Conservation (phyloP, 2,113 vertebrate species). For the Myiopsitta monachus region DNA sequence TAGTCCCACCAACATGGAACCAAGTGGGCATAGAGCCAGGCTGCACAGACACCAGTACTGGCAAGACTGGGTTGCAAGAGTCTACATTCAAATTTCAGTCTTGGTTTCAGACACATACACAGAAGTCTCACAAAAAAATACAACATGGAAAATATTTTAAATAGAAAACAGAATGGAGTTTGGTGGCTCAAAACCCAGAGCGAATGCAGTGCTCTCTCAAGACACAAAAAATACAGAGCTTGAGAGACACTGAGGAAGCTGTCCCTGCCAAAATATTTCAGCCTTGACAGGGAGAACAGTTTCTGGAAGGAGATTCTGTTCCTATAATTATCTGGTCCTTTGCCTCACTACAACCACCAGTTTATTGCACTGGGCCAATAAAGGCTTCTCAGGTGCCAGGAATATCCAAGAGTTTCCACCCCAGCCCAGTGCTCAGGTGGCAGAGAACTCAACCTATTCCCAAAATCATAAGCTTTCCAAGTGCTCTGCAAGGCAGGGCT, state of each 20-base stretch:
- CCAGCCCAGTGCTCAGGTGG: neutral
- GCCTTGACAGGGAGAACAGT: slow-evolving; percentile 28
- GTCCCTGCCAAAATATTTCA: slow-evolving; percentile 52
- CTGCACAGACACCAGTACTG: neutral
- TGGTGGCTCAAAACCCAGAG: slow-evolving; percentile 22
- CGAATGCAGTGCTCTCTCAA: slow-evolving; percentile 34
- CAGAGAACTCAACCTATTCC: neutral
- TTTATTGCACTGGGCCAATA: neutral
- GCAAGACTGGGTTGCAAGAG: neutral
- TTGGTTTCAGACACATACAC: slow-evolving; percentile 16
- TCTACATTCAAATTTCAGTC: neutral
- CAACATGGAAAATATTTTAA: slow-evolving; percentile 47
- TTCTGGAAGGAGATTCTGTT: slow-evolving; percentile 43
- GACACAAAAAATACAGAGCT: slow-evolving; percentile 41
- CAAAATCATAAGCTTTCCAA: neutral
- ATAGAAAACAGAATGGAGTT: slow-evolving; percentile 40
- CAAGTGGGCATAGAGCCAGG: neutral
- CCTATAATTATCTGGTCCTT: slow-evolving; percentile 52
- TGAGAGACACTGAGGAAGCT: slow-evolving; percentile 34
- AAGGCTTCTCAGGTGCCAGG: neutral
- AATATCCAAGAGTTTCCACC: slow-evolving; percentile 2
- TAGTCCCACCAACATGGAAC: neutral
- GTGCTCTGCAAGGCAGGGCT: neutral
- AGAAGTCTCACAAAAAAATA: neutral
- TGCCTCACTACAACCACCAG: neutral